Conservation (phyloP, 1,140 invertebrate species). For the Drosophila tropicalis region DNA sequence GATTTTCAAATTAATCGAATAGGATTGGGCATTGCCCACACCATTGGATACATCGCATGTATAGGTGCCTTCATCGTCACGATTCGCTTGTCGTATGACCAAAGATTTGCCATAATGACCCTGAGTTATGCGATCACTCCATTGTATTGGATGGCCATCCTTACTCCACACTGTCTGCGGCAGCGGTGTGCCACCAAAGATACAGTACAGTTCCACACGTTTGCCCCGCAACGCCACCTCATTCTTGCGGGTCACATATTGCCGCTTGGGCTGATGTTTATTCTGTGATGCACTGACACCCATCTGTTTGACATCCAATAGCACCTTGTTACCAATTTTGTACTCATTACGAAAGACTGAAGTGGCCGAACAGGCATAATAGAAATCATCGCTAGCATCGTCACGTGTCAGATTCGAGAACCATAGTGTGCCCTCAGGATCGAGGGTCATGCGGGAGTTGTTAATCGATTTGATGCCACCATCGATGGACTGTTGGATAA, state of each 20-base stretch:
- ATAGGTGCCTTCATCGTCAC: slow-evolving; percentile 94
- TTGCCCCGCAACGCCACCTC: slow-evolving; percentile 93
- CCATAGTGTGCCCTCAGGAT: slow-evolving; percentile 96
- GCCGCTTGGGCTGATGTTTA: slow-evolving; percentile 89
- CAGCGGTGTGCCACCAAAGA: slow-evolving; percentile 94
- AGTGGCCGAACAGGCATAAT: slow-evolving; percentile 95
- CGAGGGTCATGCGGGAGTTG: slow-evolving; percentile 95
- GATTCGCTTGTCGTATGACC: slow-evolving; percentile 92
- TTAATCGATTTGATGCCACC: slow-evolving; percentile 94
- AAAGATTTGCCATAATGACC: slow-evolving; percentile 97
- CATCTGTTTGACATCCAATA: slow-evolving; percentile 90
- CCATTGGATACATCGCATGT: slow-evolving; percentile 96
- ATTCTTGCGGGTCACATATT: slow-evolving; percentile 94
- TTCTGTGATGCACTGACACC: slow-evolving; percentile 90
- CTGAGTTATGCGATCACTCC: slow-evolving; percentile 90
- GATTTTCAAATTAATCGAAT: slow-evolving; percentile 92
- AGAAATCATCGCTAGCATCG: slow-evolving; percentile 92
- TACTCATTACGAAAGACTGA: slow-evolving; percentile 95
- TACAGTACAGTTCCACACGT: slow-evolving; percentile 92
- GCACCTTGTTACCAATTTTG: slow-evolving; percentile 93
- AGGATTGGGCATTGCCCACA: slow-evolving; percentile 91
- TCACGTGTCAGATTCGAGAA: slow-evolving; percentile 95
- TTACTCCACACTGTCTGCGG: slow-evolving; percentile 94
- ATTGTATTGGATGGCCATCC: slow-evolving; percentile 87
- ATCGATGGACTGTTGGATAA: slow-evolving; percentile 89